Percentiles rank a stretch among this genome's conserved stretches.
Evolutionary conservation across 2,113 vertebrate species (phyloP).

Genomic region (Aspidoscelis tigris): DNA sequence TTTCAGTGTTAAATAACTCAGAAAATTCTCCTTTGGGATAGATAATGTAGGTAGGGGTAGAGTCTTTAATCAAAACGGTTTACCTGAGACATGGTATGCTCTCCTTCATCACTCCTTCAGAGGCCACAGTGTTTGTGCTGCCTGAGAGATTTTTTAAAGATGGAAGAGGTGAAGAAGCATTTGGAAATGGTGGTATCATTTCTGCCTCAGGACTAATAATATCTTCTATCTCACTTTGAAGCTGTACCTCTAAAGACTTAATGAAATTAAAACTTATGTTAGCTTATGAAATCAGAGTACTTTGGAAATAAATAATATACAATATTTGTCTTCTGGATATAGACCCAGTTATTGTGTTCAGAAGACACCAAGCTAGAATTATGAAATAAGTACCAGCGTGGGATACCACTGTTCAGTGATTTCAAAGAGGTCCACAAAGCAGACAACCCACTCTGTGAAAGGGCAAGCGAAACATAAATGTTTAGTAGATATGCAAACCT

Average conservation of each 20-base stretch:
- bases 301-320: neutral
- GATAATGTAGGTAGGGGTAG: neutral
- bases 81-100: conserved; percentile 91
- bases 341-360: neutral
- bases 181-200: conserved; percentile 86
- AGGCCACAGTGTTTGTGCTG: conserved; percentile 84
- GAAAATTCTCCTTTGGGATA: no score
- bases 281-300: conserved; percentile 35
- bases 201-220: conserved; percentile 92
- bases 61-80: conserved; percentile 48
- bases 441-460: no score
- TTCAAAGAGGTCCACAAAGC: no score
- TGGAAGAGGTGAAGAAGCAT: conserved; percentile 85
- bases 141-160: conserved; percentile 82
- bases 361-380: no score
- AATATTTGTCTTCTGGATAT: no score
- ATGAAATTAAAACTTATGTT: conserved; percentile 63
- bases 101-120: conserved; percentile 85
- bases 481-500: no score
- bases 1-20: no score
- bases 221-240: conserved; percentile 93
- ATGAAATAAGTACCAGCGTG: neutral
- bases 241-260: conserved; percentile 91
- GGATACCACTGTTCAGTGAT: no score
- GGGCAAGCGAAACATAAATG: no score